These are phyloP conservation scores for Brassicogethes aeneus DNA, from an alignment of 2,888 invertebrate species.

Conservation along the genomic window DNA sequence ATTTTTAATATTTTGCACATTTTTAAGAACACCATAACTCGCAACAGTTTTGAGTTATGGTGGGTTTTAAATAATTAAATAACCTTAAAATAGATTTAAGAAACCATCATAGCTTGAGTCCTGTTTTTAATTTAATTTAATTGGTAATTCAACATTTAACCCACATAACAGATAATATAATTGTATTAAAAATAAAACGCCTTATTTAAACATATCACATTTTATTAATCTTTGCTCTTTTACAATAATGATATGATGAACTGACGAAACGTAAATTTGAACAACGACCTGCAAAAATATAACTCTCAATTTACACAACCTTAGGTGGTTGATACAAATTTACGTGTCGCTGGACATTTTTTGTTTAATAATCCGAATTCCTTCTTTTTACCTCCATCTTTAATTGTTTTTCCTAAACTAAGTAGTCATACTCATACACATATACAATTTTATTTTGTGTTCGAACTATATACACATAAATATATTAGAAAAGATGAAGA, in stretches of 20 bases:
- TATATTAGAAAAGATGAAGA: background rate
- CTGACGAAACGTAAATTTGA: conserved; percentile 18
- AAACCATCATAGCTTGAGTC: no score
- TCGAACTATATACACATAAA: conserved; percentile 7
- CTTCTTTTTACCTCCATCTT: conserved; percentile 28
- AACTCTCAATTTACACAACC: conserved; percentile 9
- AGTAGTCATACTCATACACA: conserved; percentile 15
- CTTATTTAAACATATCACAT: conserved; percentile 33
- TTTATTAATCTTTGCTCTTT: conserved; percentile 28
- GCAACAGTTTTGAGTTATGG: no score
- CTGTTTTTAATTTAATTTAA: no score
- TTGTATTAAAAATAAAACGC: conserved; percentile 17
- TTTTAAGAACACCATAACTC: no score
- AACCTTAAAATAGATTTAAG: no score
- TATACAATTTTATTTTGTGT: conserved; percentile 2
- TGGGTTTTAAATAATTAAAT: no score
- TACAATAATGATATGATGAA: conserved; percentile 24
- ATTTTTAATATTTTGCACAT: no score
- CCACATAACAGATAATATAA: conserved; percentile 3
- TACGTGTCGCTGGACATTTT: conserved; percentile 12
- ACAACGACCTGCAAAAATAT: conserved; percentile 10
- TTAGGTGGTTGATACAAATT: conserved; percentile 6
- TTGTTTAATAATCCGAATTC: conserved; percentile 15
- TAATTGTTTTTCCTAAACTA: conserved; percentile 22
- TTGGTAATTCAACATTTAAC: background rate